A percentile compares a stretch with the other conserved stretches of the same genome.
phyloP scores from a whole-genome alignment of 2,797 vertebrate genomes.

The Lepus townsendii region DNA sequence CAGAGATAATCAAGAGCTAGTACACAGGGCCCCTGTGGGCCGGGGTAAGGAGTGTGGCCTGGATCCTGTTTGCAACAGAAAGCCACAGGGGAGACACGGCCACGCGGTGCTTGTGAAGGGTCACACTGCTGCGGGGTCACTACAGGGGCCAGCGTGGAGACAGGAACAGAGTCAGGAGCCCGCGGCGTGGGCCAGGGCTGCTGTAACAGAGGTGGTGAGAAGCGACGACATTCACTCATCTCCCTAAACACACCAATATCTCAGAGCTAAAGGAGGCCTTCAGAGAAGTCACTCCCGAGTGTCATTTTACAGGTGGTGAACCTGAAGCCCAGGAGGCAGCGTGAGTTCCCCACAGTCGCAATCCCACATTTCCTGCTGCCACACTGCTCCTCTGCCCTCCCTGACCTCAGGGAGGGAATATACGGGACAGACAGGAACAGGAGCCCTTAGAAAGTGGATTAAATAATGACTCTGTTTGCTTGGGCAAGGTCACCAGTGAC shows the following conservation, averaged over 20 bases:
- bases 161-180: not conserved
- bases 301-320: not conserved
- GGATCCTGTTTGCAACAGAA: not conserved
- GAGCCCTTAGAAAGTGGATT: not conserved
- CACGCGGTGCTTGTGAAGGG: not conserved
- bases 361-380: too few species aligned
- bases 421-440: not conserved
- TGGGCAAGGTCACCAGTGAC: not conserved
- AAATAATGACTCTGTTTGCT: not conserved
- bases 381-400: not conserved
- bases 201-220: not conserved
- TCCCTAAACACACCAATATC: not conserved
- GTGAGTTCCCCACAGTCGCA: not conserved
- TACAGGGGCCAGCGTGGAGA: rapidly evolving
- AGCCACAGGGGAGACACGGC: not conserved
- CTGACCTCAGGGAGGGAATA: not conserved
- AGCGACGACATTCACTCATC: not conserved
- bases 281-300: not conserved
- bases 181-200: not conserved
- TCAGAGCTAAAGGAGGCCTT: not conserved
- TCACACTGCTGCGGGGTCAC: not conserved
- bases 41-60: not conserved
- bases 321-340: too few species aligned
- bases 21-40: rapidly evolving
- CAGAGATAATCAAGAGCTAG: not conserved